Conservation (phyloP, 2,888 invertebrate species). For the Argyresthia goedartella region DNA sequence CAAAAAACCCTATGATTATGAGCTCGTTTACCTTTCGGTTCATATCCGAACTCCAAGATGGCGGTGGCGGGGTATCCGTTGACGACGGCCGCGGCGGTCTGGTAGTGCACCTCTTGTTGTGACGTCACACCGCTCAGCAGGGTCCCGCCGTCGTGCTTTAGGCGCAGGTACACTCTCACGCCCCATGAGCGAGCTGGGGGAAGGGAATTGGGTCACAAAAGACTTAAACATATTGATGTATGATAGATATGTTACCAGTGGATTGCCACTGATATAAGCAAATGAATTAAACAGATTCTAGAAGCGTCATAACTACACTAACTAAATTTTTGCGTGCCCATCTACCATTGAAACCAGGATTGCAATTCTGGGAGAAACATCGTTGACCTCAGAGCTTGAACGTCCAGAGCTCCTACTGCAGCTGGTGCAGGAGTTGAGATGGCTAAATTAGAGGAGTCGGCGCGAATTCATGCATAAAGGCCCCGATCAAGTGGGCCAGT, state of each 20-base stretch:
- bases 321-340: too few relatives aligned
- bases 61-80: slow-evolving; percentile 42
- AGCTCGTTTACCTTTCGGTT: slow-evolving; percentile 24
- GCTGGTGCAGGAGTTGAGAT: too few relatives aligned
- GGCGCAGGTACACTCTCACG: slow-evolving; percentile 33
- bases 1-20: too few relatives aligned
- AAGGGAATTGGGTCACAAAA: not conserved
- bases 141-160: slow-evolving; percentile 28
- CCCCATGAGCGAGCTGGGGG: slow-evolving; percentile 26
- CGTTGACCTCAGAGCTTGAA: too few relatives aligned
- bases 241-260: not conserved
- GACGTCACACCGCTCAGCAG: slow-evolving; percentile 34
- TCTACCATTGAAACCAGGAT: too few relatives aligned
- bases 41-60: slow-evolving; percentile 40
- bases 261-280: not conserved
- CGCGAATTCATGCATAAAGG: too few relatives aligned
- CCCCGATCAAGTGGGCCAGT: too few relatives aligned
- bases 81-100: slow-evolving; percentile 31
- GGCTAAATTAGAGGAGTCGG: too few relatives aligned
- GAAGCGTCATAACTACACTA: too few relatives aligned
- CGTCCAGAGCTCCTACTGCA: too few relatives aligned
- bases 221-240: not conserved
- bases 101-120: slow-evolving; percentile 30
- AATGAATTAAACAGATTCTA: too few relatives aligned
- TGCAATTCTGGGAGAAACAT: too few relatives aligned